Evolutionary conservation across 2,113 vertebrate genomes (phyloP), one percentile per base, ranked within the genome.

Genomic region (Ginglymostoma cirratum): DNA sequence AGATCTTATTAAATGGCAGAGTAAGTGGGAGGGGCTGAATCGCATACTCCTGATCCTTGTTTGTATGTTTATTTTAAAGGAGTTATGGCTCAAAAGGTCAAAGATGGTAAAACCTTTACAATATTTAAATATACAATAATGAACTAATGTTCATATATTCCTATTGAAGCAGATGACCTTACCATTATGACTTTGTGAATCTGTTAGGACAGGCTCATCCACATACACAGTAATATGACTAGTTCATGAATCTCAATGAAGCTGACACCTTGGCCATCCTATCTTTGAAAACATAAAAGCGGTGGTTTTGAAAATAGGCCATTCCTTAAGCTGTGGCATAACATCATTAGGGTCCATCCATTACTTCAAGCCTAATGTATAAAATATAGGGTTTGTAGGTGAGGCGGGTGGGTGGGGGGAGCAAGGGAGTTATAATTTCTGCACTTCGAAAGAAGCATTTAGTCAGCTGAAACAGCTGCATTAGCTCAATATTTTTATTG

Each of bases 401-500:
- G 10, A 17, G 38, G 10, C 14, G 3, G 30, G n/a, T n/a, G n/a
- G 87, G 4, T 12, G 52, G 86, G 86, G 23, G 24, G 80, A 15
- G 17, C n/a, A 38, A 38, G n/a, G 14, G 55, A 61, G 55, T 61
- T 90, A 93, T 65, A n/a, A 93, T 21, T 93, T 93, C 89, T 93
- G 61, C 89, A 38, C 34, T 45, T 42, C 89, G 23, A 61, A 93
- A 65, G 61, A 93, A 93, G 89, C 89, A 93, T 66, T 93, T 66
- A 66, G 87, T 93, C 89, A 93, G n/a, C 61, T 19, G 10, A 17
- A 93, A 67, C 89, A 93, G 65, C 61, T 93, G n/a, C 61, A 93
- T 93, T 67, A 93, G 89, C 65, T 93, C 89, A 65, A 66, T 66
- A 19, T 66, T 66, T 93, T 93, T 93, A 93, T 93, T 66, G 89